These are phyloP conservation scores for Macaria notata DNA, from an alignment of 2,888 invertebrate species.

Conservation along the genomic window DNA sequence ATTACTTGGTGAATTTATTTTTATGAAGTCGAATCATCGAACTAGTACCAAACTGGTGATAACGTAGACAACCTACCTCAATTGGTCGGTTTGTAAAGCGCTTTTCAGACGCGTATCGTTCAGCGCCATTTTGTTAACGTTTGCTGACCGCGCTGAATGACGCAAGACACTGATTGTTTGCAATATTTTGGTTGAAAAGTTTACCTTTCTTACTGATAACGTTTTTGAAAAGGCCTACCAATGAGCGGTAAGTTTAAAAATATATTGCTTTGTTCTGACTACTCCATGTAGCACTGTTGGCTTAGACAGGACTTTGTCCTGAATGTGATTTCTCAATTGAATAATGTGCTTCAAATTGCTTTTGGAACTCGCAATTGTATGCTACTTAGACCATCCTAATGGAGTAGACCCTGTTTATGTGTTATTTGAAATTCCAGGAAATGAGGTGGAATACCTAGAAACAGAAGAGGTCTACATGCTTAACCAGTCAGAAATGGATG, in stretches of 20 bases:
- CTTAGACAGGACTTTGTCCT: neutral
- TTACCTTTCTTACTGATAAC: slow-evolving; percentile 1
- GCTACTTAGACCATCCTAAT: neutral
- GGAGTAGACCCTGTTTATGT: neutral
- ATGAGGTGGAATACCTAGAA: slow-evolving; percentile 58
- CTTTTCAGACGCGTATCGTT: slow-evolving; percentile 58
- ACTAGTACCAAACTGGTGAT: too few species aligned
- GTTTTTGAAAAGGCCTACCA: slow-evolving; percentile 14
- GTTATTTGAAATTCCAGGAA: slow-evolving; percentile 44
- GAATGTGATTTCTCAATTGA: slow-evolving; percentile 5
- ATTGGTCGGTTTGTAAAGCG: slow-evolving; percentile 69
- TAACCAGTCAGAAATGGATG: slow-evolving; percentile 57
- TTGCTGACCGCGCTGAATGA: slow-evolving; percentile 61
- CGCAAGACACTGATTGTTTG: slow-evolving; percentile 60
- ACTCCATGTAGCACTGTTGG: neutral
- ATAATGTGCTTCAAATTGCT: slow-evolving; percentile 17
- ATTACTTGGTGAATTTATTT: too few species aligned
- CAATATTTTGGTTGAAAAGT: slow-evolving; percentile 29
- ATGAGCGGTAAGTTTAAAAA: slow-evolving; percentile 40
- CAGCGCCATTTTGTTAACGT: slow-evolving; percentile 77
- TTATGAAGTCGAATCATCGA: too few species aligned
- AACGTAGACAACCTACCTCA: slow-evolving; percentile 8
- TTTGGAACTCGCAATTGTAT: neutral
- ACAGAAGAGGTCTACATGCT: slow-evolving; percentile 57
- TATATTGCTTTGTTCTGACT: neutral